Conservation (phyloP, 2,888 invertebrate genomes). For the Automeris io region DNA sequence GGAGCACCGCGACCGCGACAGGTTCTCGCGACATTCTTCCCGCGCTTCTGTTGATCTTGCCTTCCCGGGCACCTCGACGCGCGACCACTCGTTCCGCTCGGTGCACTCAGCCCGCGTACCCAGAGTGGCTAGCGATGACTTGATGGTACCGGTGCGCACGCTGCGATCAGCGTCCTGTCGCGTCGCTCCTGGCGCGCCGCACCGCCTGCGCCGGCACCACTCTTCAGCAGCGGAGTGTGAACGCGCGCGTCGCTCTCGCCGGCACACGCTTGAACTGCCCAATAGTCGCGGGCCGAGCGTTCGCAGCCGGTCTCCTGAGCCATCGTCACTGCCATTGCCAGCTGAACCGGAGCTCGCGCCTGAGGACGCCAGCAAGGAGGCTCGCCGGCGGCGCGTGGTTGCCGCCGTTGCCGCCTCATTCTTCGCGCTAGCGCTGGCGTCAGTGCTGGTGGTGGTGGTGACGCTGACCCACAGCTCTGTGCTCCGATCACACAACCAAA, state of each 20-base stretch:
- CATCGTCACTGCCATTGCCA: slow-evolving; percentile 43
- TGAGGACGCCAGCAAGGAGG: slow-evolving; percentile 79
- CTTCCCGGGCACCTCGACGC: slow-evolving; percentile 57
- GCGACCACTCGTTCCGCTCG: slow-evolving; percentile 67
- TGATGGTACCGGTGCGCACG: slow-evolving; percentile 69
- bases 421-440: slow-evolving; percentile 83
- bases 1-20: slow-evolving; percentile 67
- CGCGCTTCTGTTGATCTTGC: slow-evolving; percentile 70
- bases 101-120: slow-evolving; percentile 69
- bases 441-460: slow-evolving; percentile 86
- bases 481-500: slow-evolving; percentile 78
- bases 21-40: slow-evolving; percentile 70
- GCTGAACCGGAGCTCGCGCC: slow-evolving; percentile 64
- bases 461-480: slow-evolving; percentile 85
- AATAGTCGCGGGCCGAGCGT: slow-evolving; percentile 66
- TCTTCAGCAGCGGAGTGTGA: slow-evolving; percentile 71
- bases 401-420: slow-evolving; percentile 84
- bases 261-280: slow-evolving; percentile 64
- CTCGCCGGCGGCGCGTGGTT: slow-evolving; percentile 82
- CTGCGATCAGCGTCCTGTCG: slow-evolving; percentile 68
- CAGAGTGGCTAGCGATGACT: slow-evolving; percentile 64
- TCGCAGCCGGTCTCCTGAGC: slow-evolving; percentile 65
- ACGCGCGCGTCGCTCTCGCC: slow-evolving; percentile 63
- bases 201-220: slow-evolving; percentile 67
- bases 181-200: slow-evolving; percentile 63